Evolutionary conservation across 92 coral and sea anemone species (phyloP).

Genomic region (Parazoanthus swiftii): DNA sequence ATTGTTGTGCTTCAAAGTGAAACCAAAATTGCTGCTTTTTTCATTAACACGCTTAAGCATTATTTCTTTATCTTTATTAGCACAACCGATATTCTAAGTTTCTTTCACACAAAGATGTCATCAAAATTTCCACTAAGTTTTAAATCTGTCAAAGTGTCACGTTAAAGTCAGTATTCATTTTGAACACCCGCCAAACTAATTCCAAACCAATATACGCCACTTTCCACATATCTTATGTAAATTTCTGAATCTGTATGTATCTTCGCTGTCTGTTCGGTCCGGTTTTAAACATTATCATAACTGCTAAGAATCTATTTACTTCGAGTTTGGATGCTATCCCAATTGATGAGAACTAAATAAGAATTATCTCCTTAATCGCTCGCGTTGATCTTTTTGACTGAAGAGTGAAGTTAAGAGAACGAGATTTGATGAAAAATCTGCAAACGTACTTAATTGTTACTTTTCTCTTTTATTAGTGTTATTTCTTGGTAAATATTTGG

Average conservation of each 20-base stretch:
- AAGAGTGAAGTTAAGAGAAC: slow-evolving; percentile 6
- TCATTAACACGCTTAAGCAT: background rate
- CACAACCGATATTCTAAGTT: background rate
- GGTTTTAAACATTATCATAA: background rate
- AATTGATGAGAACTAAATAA: background rate
- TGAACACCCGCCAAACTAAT: slow-evolving; percentile 30
- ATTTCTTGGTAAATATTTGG: slow-evolving; percentile 33
- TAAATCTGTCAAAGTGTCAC: slow-evolving; percentile 30
- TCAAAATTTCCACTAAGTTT: background rate
- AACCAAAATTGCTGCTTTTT: background rate
- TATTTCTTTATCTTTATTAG: slow-evolving; percentile 3
- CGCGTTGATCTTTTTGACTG: slow-evolving; percentile 3
- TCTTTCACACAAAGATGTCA: slow-evolving; percentile 36
- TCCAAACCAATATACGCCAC: background rate
- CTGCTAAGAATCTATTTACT: background rate
- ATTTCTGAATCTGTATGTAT: background rate
- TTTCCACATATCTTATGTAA: slow-evolving; percentile 8
- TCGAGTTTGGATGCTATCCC: slow-evolving; percentile 10
- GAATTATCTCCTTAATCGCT: background rate
- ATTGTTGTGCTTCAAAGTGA: background rate
- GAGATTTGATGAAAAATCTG: slow-evolving; percentile 23
- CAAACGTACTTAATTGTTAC: slow-evolving; percentile 38
- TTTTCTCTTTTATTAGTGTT: slow-evolving; percentile 41
- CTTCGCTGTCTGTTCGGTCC: background rate
- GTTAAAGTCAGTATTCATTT: slow-evolving; percentile 30